Conservation (phyloP, 2,888 invertebrate genomes). For the Tanytarsus gracilentus region DNA sequence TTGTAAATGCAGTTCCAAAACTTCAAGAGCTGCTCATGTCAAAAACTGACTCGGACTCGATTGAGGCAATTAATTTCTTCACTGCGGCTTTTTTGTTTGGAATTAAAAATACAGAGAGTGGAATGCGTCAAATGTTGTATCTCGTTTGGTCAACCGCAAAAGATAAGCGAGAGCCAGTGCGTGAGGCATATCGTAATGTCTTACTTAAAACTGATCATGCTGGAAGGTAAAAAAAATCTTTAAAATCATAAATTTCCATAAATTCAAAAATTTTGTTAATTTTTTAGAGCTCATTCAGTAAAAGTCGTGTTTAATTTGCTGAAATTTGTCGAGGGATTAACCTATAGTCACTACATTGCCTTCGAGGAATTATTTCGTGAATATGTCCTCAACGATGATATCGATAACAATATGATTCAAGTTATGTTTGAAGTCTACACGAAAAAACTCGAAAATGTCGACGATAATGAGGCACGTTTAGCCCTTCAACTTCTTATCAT, state of each 20-base stretch:
- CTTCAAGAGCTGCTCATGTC: conserved; percentile 66
- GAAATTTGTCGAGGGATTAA: conserved; percentile 47
- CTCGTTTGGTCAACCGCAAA: conserved; percentile 75
- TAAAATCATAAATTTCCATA: neutral
- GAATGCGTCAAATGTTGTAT: conserved; percentile 66
- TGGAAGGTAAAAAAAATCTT: conserved; percentile 34
- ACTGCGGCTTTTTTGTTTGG: conserved; percentile 70
- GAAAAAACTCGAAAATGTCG: conserved; percentile 59
- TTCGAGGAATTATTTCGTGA: conserved; percentile 54
- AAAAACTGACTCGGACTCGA: conserved; percentile 65
- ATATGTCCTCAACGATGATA: conserved; percentile 50
- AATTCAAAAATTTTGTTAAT: neutral
- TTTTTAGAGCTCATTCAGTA: conserved; percentile 46
- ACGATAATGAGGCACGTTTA: conserved; percentile 60
- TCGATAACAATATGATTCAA: conserved; percentile 51
- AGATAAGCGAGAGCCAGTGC: conserved; percentile 62
- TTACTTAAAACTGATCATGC: conserved; percentile 40
- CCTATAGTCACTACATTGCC: conserved; percentile 51
- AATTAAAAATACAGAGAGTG: conserved; percentile 60
- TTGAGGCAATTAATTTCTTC: conserved; percentile 84
- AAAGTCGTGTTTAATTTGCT: conserved; percentile 53
- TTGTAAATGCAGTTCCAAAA: conserved; percentile 46
- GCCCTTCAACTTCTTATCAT: conserved; percentile 71
- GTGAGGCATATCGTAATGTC: conserved; percentile 58
- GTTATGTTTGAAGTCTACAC: conserved; percentile 80